Conservation (phyloP, 2,888 invertebrate genomes). For the Netelia virgata region DNA sequence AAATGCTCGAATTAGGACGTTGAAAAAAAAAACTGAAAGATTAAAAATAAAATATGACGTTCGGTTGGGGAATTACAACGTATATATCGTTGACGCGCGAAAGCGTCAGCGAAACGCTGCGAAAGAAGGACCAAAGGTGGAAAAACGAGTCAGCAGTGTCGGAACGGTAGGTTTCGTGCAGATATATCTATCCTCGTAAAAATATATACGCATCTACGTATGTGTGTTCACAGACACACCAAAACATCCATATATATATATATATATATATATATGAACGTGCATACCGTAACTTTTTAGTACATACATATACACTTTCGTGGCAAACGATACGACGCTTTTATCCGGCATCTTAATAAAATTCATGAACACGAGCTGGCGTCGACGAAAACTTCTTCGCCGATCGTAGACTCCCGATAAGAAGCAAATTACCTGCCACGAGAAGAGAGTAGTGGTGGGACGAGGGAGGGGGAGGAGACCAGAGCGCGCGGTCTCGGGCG, state of each 20-base stretch:
- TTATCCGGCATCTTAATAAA: slow-evolving; percentile 82
- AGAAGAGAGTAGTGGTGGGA: slow-evolving; percentile 28
- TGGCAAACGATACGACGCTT: slow-evolving; percentile 63
- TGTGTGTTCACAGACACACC: background rate
- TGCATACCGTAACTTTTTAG: slow-evolving; percentile 35
- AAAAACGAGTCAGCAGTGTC: slow-evolving; percentile 60
- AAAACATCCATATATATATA: background rate
- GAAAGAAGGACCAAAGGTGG: slow-evolving; percentile 29
- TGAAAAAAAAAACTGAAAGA: too few relatives aligned
- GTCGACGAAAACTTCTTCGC: slow-evolving; percentile 79
- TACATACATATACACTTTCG: slow-evolving; percentile 32
- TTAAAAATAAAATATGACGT: too few relatives aligned
- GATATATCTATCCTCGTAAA: slow-evolving; percentile 38
- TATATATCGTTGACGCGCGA: slow-evolving; percentile 37
- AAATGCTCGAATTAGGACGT: too few relatives aligned
- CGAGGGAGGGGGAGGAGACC: background rate
- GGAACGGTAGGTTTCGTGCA: slow-evolving; percentile 45
- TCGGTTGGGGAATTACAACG: background rate
- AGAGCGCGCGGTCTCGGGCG: slow-evolving; percentile 44
- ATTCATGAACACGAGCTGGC: slow-evolving; percentile 81
- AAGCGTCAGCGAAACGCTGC: slow-evolving; percentile 44
- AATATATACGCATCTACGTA: background rate
- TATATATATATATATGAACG: slow-evolving; percentile 10
- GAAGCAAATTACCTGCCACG: slow-evolving; percentile 81
- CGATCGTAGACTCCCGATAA: slow-evolving; percentile 81